Percentiles rank a stretch among this genome's conserved stretches.
These are phyloP conservation scores for Ceratina japonica DNA, from an alignment of 1,140 invertebrate species.

Conservation along the genomic window DNA sequence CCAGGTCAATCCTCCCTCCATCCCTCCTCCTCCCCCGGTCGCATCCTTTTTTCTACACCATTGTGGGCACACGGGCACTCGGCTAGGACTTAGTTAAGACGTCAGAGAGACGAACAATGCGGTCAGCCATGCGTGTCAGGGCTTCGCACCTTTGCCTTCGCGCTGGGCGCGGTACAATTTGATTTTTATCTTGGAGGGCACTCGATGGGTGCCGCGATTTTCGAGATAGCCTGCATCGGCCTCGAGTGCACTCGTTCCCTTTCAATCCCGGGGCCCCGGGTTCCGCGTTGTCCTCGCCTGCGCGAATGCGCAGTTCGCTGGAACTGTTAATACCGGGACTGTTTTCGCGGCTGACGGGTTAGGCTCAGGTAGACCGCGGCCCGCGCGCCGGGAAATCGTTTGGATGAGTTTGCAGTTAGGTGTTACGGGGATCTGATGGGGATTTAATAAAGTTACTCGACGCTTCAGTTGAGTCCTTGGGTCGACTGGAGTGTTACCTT, in stretches of 20 bases:
- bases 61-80: background rate
- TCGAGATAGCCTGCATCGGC: slow-evolving; percentile 72
- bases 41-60: background rate
- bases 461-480: too few relatives aligned
- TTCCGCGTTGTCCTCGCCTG: slow-evolving; percentile 28
- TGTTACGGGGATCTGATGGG: too few relatives aligned
- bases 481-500: too few relatives aligned
- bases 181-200: slow-evolving; percentile 79
- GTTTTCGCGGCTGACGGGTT: background rate
- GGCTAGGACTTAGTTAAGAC: slow-evolving; percentile 78
- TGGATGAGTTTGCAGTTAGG: too few relatives aligned
- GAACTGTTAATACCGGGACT: slow-evolving; percentile 23
- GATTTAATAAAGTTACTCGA: too few relatives aligned
- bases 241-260: slow-evolving; percentile 68
- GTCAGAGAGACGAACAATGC: slow-evolving; percentile 76
- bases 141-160: slow-evolving; percentile 76
- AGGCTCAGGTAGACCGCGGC: too few relatives aligned
- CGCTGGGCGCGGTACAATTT: slow-evolving; percentile 68
- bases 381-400: background rate
- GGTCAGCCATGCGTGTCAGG: slow-evolving; percentile 76
- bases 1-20: slow-evolving; percentile 35
- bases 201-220: slow-evolving; percentile 77
- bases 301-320: slow-evolving; percentile 57
- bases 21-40: background rate
- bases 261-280: slow-evolving; percentile 48